Base-by-base conservation (phyloP, 2,888 invertebrate species). In the Eurytoma adleriae region DNA sequence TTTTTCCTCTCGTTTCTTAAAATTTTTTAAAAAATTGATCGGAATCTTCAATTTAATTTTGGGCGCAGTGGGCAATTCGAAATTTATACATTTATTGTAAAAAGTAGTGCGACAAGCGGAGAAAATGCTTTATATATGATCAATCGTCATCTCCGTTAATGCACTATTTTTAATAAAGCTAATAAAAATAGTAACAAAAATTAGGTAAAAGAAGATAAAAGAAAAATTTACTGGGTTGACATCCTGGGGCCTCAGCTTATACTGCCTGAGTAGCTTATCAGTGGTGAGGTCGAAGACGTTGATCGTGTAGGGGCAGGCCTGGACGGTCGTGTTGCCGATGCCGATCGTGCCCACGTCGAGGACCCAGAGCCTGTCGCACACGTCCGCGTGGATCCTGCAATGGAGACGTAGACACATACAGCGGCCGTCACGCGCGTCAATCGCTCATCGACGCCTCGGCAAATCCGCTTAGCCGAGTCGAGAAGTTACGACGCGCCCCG, bases 281-380 rank as follows among this genome's bases (percentile, higher is more conserved):
- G 96, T 96, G 79, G 93, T 92, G 84, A 96, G 91, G 88, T 96
- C 96, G 87, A 94, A 96, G 0, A 96, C 93, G 87, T 96, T 95
- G 10, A 96, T 90, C 1, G 96, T 93, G 88, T 96, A 96, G 0
- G 96, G 96, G 86, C 96, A 96, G 0, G 95, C 93, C 87, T 96
- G 95, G 77, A 94, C 94, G 0, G 95, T 95, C 3, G 94, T 94
- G 85, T 94, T 94, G 40, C 91, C 96, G 84, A 96, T 96, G 80
- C 96, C 96, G 85, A 95, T 94, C 61, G 96, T 96, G 76, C 96
- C 96, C 18, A 95, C 95, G 86, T 96, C 96, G 74, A 96, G 90
- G 0, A 96, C 96, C 96, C 96, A 96, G 0, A 96, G 92, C 70
- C 96, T 93, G 84, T 96, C 94, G 87, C 96, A 96, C 83, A 93